Evolutionary conservation across 2,888 invertebrate species (phyloP).

Genomic region (Chrysolina americana): DNA sequence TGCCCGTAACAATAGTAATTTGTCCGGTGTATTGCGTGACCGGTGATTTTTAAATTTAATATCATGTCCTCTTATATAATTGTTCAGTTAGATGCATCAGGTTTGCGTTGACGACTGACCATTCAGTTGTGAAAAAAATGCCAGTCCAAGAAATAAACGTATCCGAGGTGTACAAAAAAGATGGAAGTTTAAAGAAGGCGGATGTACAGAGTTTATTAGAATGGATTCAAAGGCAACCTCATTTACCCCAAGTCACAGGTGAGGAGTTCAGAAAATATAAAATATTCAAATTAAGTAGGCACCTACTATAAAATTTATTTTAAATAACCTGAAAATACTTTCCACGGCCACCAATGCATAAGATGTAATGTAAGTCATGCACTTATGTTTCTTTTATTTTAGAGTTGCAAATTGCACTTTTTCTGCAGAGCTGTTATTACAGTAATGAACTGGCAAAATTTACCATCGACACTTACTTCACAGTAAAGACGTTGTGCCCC

Average conservation of each 20-base stretch:
- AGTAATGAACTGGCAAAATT: conserved; percentile 80
- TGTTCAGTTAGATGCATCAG: neutral
- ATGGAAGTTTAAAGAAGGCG: conserved; percentile 74
- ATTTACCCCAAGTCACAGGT: conserved; percentile 76
- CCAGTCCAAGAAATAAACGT: conserved; percentile 54
- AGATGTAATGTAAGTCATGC: neutral
- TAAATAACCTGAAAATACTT: too few relatives aligned
- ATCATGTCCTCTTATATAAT: neutral
- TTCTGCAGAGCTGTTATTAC: conserved; percentile 79
- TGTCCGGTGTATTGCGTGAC: neutral
- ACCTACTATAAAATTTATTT: too few relatives aligned
- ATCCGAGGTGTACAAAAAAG: conserved; percentile 75
- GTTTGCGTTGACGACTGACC: neutral
- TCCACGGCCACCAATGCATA: too few relatives aligned
- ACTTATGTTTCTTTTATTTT: conserved; percentile 40
- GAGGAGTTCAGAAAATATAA: conserved; percentile 17
- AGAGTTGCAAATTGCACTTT: conserved; percentile 72
- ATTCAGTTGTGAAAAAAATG: conserved; percentile 26
- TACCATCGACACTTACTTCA: conserved; percentile 80
- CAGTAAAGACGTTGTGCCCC: conserved; percentile 77
- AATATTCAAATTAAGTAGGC: too few relatives aligned
- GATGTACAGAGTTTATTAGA: conserved; percentile 76
- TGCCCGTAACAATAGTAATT: neutral
- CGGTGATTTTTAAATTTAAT: neutral
- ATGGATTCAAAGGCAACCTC: conserved; percentile 80